These are phyloP conservation scores for Astatoreochromis straeleni DNA, from an alignment of 2,113 vertebrate genomes.

Conservation along the genomic window DNA sequence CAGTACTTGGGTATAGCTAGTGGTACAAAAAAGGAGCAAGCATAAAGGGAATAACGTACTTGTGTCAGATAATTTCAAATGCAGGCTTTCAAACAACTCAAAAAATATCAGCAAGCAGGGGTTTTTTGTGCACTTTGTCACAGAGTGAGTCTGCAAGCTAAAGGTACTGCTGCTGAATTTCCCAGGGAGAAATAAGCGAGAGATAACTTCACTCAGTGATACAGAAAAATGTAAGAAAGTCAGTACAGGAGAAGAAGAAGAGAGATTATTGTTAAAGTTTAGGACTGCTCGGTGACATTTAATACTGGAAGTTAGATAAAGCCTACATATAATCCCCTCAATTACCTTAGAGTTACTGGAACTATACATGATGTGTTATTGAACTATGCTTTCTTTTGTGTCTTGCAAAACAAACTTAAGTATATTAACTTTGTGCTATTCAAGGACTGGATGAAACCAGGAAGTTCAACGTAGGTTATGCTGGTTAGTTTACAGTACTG, in stretches of 20 bases:
- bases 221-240: not conserved
- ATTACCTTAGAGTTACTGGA: not conserved
- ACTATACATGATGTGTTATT: not conserved
- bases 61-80: not conserved
- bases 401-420: not conserved
- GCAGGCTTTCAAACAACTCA: not conserved
- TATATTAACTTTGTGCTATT: not conserved
- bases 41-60: not conserved
- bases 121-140: not conserved
- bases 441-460: not conserved
- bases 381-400: not conserved
- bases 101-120: not conserved
- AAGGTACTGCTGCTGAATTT: not conserved
- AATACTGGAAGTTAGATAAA: not conserved
- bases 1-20: not conserved
- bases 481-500: not conserved
- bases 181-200: rapidly evolving
- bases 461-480: not conserved
- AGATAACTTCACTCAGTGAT: not conserved
- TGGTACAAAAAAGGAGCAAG: not conserved
- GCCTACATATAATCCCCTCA: not conserved
- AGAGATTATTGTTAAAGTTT: not conserved
- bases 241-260: not conserved
- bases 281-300: not conserved
- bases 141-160: not conserved